Evolutionary conservation across 1,140 invertebrate genomes (phyloP), one percentile per base, ranked within the genome.

Genomic region (Achatina immaculata): DNA sequence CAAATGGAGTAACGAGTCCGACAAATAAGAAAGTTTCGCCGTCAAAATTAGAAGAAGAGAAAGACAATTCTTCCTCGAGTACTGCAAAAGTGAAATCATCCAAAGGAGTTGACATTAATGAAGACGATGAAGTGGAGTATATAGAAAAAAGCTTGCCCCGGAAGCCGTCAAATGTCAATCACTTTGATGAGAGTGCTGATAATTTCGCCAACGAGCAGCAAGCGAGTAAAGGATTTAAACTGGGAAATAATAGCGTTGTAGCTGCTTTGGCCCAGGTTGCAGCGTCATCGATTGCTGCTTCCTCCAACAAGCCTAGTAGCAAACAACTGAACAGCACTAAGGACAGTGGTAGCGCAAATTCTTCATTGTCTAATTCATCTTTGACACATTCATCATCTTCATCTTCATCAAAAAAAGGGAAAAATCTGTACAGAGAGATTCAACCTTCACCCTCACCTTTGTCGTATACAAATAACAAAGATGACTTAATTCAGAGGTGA

Each of bases 101-200:
- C 36, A 85, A 87, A 84, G 83, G 65, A 24, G 77, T 83, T 82
- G 88, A 89, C 79, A 82, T 84, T 38, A 87, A 88, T 45, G 86
- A 88, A 80, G 88, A 88, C 78, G 88, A 89, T 66, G 88, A 89
- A 69, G 68, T 87, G 79, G 88, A 89, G 81, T 90, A 84, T 85
- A 90, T 90, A 83, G 89, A 90, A 81, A 89, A 89, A 82, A 87
- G 82, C 76, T 83, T 85, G 78, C 85, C 88, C 36, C 88, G 88
- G 78, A 88, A 87, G 81, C 69, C 87, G 69, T 80, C 85, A 58
- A 89, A 89, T 83, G 88, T 90, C n/a, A 90, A 90, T 84, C 88
- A 85, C 80, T 90, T 88, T 87, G 86, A 88, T 82, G 89, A 90
- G 86, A 88, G 74, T 84, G 80, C 83, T 31, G 89, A 89, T 62